Evolutionary conservation across 2,888 invertebrate species (phyloP).

Genomic region (Thereva nobilitata): DNA sequence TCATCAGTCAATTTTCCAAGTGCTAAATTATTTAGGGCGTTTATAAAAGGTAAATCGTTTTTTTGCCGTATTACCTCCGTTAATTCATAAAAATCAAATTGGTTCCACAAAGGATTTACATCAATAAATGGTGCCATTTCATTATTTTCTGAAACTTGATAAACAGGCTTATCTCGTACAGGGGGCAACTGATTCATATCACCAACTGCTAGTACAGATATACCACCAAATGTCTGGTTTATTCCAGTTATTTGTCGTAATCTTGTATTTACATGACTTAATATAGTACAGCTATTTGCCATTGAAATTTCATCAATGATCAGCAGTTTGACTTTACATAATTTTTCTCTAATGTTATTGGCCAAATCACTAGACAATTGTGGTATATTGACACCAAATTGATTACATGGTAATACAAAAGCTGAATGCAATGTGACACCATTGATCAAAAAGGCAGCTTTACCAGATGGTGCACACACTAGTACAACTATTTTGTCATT

Average conservation of each 20-base stretch:
- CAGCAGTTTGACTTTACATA: conserved; percentile 42
- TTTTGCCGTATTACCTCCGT: conserved; percentile 49
- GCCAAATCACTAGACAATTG: conserved; percentile 8
- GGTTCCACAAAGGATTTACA: conserved; percentile 43
- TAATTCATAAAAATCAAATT: conserved; percentile 46
- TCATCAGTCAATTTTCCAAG: conserved; percentile 39
- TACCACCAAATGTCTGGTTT: conserved; percentile 48
- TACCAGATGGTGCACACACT: conserved; percentile 24
- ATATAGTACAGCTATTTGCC: conserved; percentile 44
- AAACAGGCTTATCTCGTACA: conserved; percentile 46
- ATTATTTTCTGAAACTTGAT: conserved; percentile 34
- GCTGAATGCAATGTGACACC: conserved; percentile 26
- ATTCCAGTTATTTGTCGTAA: conserved; percentile 48
- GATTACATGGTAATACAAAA: conserved; percentile 26
- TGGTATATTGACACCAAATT: neutral
- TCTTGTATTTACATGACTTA: neutral
- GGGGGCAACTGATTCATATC: conserved; percentile 51
- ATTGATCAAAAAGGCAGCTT: conserved; percentile 28
- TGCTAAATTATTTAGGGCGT: conserved; percentile 46
- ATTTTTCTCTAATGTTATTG: conserved; percentile 43
- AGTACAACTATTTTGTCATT: conserved; percentile 14
- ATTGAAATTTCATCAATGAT: conserved; percentile 54
- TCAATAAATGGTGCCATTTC: conserved; percentile 20
- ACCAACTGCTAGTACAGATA: conserved; percentile 50
- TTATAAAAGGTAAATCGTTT: conserved; percentile 45